Base-by-base conservation (phyloP, 2,797 vertebrate species). In the Rhinophrynus dorsalis region DNA sequence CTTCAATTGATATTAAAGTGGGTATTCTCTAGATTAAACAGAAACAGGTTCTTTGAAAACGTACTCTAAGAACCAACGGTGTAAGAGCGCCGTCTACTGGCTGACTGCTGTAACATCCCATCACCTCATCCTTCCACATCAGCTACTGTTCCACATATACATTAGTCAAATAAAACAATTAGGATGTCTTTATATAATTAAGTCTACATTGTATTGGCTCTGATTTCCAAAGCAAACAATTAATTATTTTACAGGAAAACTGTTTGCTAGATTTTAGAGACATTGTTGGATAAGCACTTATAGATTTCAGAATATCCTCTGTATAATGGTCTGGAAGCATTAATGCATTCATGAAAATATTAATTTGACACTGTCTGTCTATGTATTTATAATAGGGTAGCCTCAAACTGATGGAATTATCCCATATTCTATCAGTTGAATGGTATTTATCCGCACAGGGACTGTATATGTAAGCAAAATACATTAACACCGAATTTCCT, bases 51-150 rank as follows among this genome's bases (percentile, higher is more conserved):
- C 37, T 48, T 57, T 57, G 47, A 26, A 52, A 61, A 54, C n/a
- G 20, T 54, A 37, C 57, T 57, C n/a, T 40, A 56, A 24, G 15
- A 20, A 55, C 51, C 32, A 75, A 79, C 66, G 82, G 85, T 79
- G 68, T 79, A 75, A 79, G 67, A 81, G 83, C 87, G 85, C 86
- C 88, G 84, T 84, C 87, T 88, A 84, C 82, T 83, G 88, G 81
- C 56, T 1, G n/a, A 7, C 65, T 45, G 69, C 1, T 18, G 50
- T 10, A 56, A 23, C 44, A 15, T 30, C 3, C 18, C 5, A n/a
- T 27, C 23, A 21, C 11, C 3, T 26, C 1, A 50, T 50, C 6
- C 15, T n/a, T 7, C n/a, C n/a, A n/a, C 47, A 27, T 12, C n/a
- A 7, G 12, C n/a, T n/a, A n/a, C 8, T 40, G 55, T 12, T 42